Evolutionary conservation across 2,888 invertebrate species (phyloP), one percentile per base, ranked within the genome.

Genomic region (Stenichneumon culpator): DNA sequence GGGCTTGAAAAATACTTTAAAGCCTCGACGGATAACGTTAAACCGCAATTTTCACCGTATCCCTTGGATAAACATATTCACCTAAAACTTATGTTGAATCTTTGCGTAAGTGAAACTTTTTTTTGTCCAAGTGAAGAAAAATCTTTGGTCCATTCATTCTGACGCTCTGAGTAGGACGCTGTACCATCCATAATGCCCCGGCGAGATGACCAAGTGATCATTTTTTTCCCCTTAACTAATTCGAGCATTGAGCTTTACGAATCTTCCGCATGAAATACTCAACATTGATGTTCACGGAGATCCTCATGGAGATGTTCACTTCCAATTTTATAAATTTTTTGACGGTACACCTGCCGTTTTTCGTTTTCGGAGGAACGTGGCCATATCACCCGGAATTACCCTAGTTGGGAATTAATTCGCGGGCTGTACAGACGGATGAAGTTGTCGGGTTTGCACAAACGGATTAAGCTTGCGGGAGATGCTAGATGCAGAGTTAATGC

Each of bases 1-100:
- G 70, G 16, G 70, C 82, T 54, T 72, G 82, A 70, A 77, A 72
- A 77, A 77, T 72, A 77, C 22, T 65, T 57, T 54, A 57, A 54
- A 47, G 54, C 70, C 70, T 36, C 54, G 75, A 81, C 60, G 60
- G 19, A 75, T 68, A 47, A 22, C 28, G 7, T n/a, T 36, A 69
- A 75, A 50, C 77, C 68, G 36, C 60, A 74, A 68, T 81, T 69
- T 50, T 5, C 39, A 60, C 57, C 22, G 5, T 25, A 79, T 73
- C 65, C 36, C 19, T 19, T 68, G 22, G 44, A 19, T 44, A 80
- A 80, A 74, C 47, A 47, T 60, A 54, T 80, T n/a, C 11, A 57
- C 28, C 39, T 67, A 57, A 79, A 70, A 65, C 28, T 36, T 22
- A 9, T 14, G 32, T 52, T 50, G 28, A 52, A 25, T 54, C 25